Base-by-base conservation (phyloP, 2,888 invertebrate species). In the Mycalesis mineus region DNA sequence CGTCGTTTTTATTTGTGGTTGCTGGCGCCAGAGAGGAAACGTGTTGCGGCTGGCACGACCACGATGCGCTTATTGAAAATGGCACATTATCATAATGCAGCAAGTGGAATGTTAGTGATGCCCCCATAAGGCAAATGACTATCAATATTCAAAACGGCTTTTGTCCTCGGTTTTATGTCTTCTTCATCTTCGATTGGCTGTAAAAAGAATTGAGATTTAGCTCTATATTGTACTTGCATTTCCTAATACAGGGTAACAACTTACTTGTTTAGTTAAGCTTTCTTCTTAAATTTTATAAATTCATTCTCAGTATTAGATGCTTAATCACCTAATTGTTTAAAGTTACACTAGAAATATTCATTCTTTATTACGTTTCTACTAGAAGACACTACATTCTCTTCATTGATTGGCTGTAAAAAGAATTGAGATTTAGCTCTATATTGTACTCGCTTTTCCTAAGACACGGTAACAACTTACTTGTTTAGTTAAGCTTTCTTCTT, bases 11-110 rank as follows among this genome's bases (percentile, higher is more conserved):
- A 33, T 17, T 31, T 13, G 8, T 22, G 4, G 14, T 14, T 15
- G 41, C 61, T 71, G 83, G 83, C 84, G 85, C 84, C 82, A 78
- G 73, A 62, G 73, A 72, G 68, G 75, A 75, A 78, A 76, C 76
- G 77, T 76, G 79, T 74, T 69, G 70, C 65, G 70, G 71, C 72
- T 68, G 63, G 73, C 78, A 78, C 77, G 70, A 69, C 64, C 60
- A 56, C 63, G 80, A 81, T 79, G 80, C 76, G 78, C 80, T 75
- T 74, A 78, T 77, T 82, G 78, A 75, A 85, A 86, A 85, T 84
- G 82, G 82, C 84, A 78, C 78, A 86, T 86, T 87, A 88, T 81
- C 83, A 86, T 86, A 85, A 86, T 84, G 82, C 80, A 82, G 80
- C 78, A 60, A 62, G 75, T 71, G 83, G 81, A 84, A 85, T 85